phyloP scores from a whole-genome alignment of 2,888 invertebrate species.

The Aporophyla nigra region DNA sequence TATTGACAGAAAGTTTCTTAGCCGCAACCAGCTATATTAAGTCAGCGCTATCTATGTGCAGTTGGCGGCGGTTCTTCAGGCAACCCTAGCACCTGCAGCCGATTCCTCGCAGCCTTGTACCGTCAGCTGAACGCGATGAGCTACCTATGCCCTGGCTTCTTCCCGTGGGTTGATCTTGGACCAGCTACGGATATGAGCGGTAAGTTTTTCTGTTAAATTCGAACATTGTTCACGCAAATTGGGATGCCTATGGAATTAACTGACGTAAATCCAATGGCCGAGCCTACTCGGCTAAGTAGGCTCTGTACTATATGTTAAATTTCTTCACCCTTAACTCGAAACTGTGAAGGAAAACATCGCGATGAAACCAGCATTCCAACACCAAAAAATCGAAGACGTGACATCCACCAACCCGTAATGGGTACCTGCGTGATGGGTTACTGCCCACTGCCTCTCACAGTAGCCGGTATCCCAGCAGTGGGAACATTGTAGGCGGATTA shows the following conservation, averaged over 20 bases:
- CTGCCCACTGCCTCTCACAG: neutral
- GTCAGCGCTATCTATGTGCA: conserved; percentile 68
- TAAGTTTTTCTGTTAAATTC: conserved; percentile 68
- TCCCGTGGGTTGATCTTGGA: conserved; percentile 97
- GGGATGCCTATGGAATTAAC: neutral
- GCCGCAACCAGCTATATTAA: neutral
- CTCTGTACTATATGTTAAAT: too few relatives aligned
- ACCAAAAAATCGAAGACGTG: neutral
- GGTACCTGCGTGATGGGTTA: neutral
- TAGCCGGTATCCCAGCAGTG: too few relatives aligned
- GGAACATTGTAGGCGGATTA: too few relatives aligned
- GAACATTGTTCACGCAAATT: neutral
- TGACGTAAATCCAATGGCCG: too few relatives aligned
- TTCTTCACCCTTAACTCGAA: neutral
- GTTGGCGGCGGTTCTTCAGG: conserved; percentile 81
- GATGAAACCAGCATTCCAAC: neutral
- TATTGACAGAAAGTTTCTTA: neutral
- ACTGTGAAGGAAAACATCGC: neutral
- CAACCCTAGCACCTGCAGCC: conserved; percentile 86
- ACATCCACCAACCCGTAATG: neutral
- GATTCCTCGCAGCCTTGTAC: conserved; percentile 92
- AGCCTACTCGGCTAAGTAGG: too few relatives aligned
- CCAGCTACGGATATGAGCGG: conserved; percentile 96
- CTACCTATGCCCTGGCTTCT: conserved; percentile 96
- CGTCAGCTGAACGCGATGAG: conserved; percentile 94